Evolutionary conservation across 2,888 invertebrate genomes (phyloP), one percentile per base, ranked within the genome.

Genomic region (Cantharis rufa): DNA sequence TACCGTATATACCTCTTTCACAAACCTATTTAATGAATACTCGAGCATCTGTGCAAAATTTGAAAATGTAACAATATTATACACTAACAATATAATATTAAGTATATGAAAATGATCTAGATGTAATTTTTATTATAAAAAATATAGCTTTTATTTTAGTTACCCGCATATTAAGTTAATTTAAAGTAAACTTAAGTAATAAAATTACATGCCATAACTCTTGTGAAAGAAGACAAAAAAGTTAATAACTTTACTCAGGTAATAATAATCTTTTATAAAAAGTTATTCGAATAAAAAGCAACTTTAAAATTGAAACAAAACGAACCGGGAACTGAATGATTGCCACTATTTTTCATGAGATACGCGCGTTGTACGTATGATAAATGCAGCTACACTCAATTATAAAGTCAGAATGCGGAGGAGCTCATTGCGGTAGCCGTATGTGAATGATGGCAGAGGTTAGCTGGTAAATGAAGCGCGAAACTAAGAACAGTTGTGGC

Each of bases 401-500:
- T 82, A 82, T 81, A 78, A 75, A 79, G 79, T 79, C 79, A 80
- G 81, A 80, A 80, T 80, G 79, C 80, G 77, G 78, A 48, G 48
- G n/a, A 80, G 79, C 81, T 83, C 77, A 79, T 81, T 81, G 78
- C 82, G 81, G 82, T 81, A 79, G 80, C 80, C 76, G 74, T 79
- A 80, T 74, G 81, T 85, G 85, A 85, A 82, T 82, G 84, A 85
- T 84, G 82, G 82, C 83, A 69, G 82, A 84, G 84, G 85, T 85
- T 85, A 85, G 82, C 77, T 80, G 81, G 82, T 84, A 85, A 85
- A 85, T 85, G 85, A 84, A 82, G 83, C 85, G 83, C 82, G 84
- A 85, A 85, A 85, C 84, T 82, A 85, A 84, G 82, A 83, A 82
- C 80, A 80, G 80, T 80, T 76, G 79, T 72, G 78, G 80, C 82